Conservation (phyloP, 2,797 vertebrate species). For the Sitta carolinensis region DNA sequence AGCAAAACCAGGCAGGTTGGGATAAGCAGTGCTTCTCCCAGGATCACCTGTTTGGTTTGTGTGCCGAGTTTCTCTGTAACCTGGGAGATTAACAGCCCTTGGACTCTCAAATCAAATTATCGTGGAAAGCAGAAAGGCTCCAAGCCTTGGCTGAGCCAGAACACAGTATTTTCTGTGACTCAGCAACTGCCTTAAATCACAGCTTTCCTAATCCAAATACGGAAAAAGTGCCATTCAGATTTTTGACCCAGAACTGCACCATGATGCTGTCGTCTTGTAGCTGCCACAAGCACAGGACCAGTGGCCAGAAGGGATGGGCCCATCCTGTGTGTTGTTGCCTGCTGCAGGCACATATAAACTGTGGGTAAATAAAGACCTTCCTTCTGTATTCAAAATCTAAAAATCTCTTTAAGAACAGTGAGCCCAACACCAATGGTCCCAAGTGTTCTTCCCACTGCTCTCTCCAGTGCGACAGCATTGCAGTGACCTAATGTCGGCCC, state of each 20-base stretch:
- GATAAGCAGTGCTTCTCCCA: not conserved
- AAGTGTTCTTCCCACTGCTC: not conserved
- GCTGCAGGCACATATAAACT: too few species aligned
- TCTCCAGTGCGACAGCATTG: rapidly evolving
- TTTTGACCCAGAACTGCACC: not conserved
- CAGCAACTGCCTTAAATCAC: not conserved
- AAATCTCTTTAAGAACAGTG: not conserved
- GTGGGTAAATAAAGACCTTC: not conserved
- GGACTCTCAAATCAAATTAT: not conserved
- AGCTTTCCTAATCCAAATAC: not conserved
- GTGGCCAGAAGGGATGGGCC: not conserved
- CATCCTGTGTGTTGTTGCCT: rapidly evolving
- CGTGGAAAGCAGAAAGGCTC: slow-evolving; percentile 25
- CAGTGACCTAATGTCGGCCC: too few species aligned
- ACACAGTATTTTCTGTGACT: not conserved
- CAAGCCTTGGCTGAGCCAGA: not conserved
- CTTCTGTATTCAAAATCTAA: not conserved
- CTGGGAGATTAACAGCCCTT: not conserved
- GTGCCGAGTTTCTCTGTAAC: not conserved
- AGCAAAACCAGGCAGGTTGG: not conserved
- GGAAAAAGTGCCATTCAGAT: not conserved
- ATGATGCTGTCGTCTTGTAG: rapidly evolving
- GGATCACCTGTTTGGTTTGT: not conserved
- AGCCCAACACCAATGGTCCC: not conserved
- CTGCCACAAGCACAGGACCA: not conserved